Percentiles rank a stretch among this genome's conserved stretches.
These are phyloP conservation scores for Tachina fera DNA, from an alignment of 2,888 invertebrate genomes.

Conservation along the genomic window DNA sequence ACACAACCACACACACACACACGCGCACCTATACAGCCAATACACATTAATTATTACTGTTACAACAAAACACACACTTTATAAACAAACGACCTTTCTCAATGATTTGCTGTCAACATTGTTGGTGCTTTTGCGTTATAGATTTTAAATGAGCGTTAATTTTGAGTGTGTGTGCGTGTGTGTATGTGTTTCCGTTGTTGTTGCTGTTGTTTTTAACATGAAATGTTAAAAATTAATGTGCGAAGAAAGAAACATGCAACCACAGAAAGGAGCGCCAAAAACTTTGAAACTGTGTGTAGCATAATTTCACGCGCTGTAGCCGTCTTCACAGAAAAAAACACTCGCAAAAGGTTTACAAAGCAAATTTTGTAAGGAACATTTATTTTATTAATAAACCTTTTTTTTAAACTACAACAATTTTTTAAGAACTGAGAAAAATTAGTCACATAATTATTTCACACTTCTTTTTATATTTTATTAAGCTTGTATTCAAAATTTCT, in stretches of 20 bases:
- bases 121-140: constrained; percentile 8
- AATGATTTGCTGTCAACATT: constrained; percentile 32
- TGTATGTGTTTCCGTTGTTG: not conserved
- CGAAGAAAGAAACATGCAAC: not conserved
- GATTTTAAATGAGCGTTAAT: constrained; percentile 20
- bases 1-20: not conserved
- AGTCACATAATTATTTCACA: too few species aligned
- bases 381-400: too few species aligned
- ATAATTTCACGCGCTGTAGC: too few species aligned
- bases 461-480: too few species aligned
- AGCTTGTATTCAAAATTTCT: too few species aligned
- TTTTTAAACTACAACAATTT: too few species aligned
- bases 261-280: constrained; percentile 36
- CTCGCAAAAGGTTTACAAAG: too few species aligned
- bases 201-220: too few species aligned
- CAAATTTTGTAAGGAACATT: too few species aligned
- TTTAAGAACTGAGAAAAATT: too few species aligned
- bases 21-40: not conserved
- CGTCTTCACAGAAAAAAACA: too few species aligned
- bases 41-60: constrained; percentile 1
- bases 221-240: constrained; percentile 1
- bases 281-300: not conserved
- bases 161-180: not conserved
- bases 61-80: constrained; percentile 37
- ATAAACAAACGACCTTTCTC: constrained; percentile 58